These are phyloP conservation scores for Chloropsis cyanopogon DNA, from an alignment of 2,113 vertebrate genomes.

Conservation along the genomic window DNA sequence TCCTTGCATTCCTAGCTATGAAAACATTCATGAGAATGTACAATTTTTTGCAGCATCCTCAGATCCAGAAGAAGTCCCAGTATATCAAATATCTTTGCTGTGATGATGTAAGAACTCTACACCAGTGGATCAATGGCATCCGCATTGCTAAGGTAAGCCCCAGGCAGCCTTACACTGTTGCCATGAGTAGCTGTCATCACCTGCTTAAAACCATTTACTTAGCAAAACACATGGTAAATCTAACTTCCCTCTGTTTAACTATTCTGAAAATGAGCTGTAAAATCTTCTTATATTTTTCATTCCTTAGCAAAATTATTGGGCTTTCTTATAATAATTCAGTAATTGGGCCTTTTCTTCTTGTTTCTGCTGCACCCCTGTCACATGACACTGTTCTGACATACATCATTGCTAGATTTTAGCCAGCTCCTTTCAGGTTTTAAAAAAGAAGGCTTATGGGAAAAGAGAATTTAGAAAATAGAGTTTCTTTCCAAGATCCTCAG, in stretches of 20 bases:
- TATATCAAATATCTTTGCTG: conserved; percentile 98
- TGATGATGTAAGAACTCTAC: conserved; percentile 93
- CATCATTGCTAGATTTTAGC: not conserved
- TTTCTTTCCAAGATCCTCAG: not conserved
- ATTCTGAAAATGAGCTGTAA: not conserved
- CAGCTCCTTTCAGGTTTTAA: not conserved
- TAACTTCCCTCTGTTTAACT: not conserved
- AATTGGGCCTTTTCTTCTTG: not conserved
- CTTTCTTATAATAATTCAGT: not conserved
- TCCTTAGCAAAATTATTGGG: not conserved
- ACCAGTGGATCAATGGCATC: conserved; percentile 97
- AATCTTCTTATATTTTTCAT: not conserved
- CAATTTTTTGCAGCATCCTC: conserved; percentile 82
- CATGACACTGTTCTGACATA: not conserved
- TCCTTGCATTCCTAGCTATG: not conserved
- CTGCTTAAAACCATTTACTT: not conserved
- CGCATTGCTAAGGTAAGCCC: conserved; percentile 90
- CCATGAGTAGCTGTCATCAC: not conserved
- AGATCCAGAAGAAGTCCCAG: conserved; percentile 98
- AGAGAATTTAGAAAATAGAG: not conserved
- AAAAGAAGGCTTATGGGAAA: not conserved
- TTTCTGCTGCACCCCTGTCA: not conserved
- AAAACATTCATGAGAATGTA: not conserved
- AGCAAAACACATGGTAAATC: not conserved
- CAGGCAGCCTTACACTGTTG: not conserved